Evolutionary conservation across 2,797 vertebrate species (phyloP), one percentile per base, ranked within the genome.

Genomic region (Galago senegalensis): DNA sequence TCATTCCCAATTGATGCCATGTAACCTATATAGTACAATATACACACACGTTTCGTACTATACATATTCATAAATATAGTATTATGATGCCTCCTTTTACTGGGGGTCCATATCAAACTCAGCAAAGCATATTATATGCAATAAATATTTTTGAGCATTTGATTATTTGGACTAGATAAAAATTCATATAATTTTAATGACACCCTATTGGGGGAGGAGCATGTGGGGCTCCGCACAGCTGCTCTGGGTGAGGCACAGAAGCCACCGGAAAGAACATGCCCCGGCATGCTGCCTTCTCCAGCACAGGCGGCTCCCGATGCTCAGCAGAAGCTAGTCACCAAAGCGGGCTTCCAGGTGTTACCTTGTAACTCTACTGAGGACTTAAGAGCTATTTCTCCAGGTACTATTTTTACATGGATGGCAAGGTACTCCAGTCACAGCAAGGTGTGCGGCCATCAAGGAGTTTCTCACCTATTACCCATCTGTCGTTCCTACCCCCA

Each of bases 141-240:
- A 2, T 25, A 43, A 65, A 49, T 70, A 63, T 11, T 77, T 82
- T 20, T 82, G n/a, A 84, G 29, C 65, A 75, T 16, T 20, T 29
- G 58, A 93, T 53, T 82, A 85, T 56, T 58, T 61, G 75, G 37
- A 91, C n/a, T 49, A 72, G 63, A 89, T 4, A 86, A 87, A 27
- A 76, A 79, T 69, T 80, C 34, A 49, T 80, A 53, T 92, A 17
- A 77, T 53, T 95, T 77, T 79, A 83, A 72, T 82, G 37, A 67
- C 1, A 76, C 5, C 18, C n/a, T 76, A 67, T 61, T 12, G 20
- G 34, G n/a, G 5, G 10, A 12, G 46, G 46, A 10, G 46, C 46
- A 46, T 46, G 46, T 46, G 46, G 8, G 46, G 27, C 43, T 60
- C 75, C 18, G 49, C 53, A 69, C 27, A n/a, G n/a, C 25, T 18